Percentiles rank a stretch among this genome's conserved stretches.
phyloP scores from a whole-genome alignment of 2,113 vertebrate genomes.

The Notechis scutatus region DNA sequence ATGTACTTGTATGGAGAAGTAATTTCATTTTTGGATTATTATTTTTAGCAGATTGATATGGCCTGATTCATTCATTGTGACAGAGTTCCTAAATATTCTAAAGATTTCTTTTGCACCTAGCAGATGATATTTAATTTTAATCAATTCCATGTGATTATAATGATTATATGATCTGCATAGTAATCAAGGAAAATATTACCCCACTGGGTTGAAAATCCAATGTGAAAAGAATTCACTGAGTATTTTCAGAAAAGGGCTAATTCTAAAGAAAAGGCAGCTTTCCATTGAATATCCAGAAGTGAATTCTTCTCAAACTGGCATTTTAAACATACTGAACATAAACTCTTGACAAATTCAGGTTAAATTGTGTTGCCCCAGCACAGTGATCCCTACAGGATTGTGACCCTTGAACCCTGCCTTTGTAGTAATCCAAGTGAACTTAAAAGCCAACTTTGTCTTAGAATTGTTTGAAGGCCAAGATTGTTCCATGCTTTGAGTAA shows the following conservation, averaged over 20 bases:
- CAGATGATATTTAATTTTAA: not conserved
- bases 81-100: conserved; percentile 3
- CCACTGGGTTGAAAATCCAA: not conserved
- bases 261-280: not conserved
- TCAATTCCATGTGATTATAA: not conserved
- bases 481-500: conserved; percentile 41
- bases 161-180: not conserved
- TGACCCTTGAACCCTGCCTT: not conserved
- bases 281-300: not conserved
- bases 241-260: not conserved
- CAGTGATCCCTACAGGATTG: not conserved
- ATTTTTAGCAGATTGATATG: not conserved
- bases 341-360: conserved; percentile 1
- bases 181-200: not conserved
- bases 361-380: not conserved
- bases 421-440: not conserved
- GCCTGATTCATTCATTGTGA: not conserved
- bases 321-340: not conserved
- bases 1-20: not conserved
- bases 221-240: not conserved
- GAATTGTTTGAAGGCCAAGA: not conserved
- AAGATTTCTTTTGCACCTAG: not conserved
- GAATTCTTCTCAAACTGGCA: not conserved
- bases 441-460: not conserved
- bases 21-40: not conserved